Percentiles rank a stretch among this genome's conserved stretches.
These are phyloP conservation scores for Idris sp. DNA, from an alignment of 1,140 invertebrate species.

Conservation along the genomic window DNA sequence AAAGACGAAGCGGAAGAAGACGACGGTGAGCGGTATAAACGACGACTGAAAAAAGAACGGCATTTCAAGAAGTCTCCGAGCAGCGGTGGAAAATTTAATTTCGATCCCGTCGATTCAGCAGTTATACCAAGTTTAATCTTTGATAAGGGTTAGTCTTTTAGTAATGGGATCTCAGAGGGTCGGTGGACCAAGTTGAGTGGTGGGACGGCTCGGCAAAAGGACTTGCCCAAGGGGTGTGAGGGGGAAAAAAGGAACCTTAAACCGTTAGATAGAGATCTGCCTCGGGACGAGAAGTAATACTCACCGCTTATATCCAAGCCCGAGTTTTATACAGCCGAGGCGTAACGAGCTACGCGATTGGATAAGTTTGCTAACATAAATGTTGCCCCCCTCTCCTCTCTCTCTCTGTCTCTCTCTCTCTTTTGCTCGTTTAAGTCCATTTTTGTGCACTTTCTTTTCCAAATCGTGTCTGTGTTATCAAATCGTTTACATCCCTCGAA, in stretches of 20 bases:
- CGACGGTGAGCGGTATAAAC: conserved; percentile 40
- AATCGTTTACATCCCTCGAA: conserved; percentile 63
- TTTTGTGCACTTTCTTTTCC: conserved; percentile 51
- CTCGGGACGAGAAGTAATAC: conserved; percentile 76
- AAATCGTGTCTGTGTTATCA: conserved; percentile 57
- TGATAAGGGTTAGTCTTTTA: conserved; percentile 81
- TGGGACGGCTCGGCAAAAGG: conserved; percentile 44
- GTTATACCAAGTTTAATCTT: conserved; percentile 81
- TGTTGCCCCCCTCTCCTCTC: conserved; percentile 53
- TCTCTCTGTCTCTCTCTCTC: conserved; percentile 55
- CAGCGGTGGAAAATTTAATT: conserved; percentile 80
- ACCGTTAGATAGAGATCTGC: conserved; percentile 79
- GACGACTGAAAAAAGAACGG: conserved; percentile 57
- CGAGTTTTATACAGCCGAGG: conserved; percentile 74
- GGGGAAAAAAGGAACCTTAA: conserved; percentile 76
- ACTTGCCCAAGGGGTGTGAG: conserved; percentile 50
- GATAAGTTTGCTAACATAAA: conserved; percentile 76
- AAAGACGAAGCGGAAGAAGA: conserved; percentile 33
- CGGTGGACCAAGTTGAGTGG: conserved; percentile 57
- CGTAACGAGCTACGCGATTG: conserved; percentile 77
- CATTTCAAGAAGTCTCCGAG: conserved; percentile 65
- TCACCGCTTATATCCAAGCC: conserved; percentile 74
- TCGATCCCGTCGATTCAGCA: conserved; percentile 81
- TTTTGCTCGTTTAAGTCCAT: conserved; percentile 31
- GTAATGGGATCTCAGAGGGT: conserved; percentile 77